Evolutionary conservation across 2,113 vertebrate genomes (phyloP).

Genomic region (Rynchops niger): DNA sequence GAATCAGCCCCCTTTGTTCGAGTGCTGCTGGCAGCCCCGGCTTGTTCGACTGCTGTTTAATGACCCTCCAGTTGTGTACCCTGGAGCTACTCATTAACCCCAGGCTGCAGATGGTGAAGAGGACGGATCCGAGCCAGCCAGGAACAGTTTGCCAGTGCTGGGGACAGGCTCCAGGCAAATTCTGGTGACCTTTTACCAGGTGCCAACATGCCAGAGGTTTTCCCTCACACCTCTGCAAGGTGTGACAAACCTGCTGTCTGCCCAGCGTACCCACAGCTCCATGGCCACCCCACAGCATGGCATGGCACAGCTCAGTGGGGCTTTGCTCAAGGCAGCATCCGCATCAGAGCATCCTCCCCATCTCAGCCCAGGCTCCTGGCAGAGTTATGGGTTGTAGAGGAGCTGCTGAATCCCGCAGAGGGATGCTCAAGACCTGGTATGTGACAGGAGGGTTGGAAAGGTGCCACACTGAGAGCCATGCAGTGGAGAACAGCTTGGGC

Average conservation of each 20-base stretch:
- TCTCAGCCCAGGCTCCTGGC: not conserved
- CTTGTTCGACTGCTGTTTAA: conserved; percentile 73
- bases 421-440: not conserved
- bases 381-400: accelerated
- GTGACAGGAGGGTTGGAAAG: not conserved
- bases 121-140: not conserved
- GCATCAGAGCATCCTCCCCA: not conserved
- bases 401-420: not conserved
- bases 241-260: not conserved
- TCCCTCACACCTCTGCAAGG: conserved; percentile 17
- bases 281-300: accelerated
- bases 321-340: not conserved
- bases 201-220: not conserved
- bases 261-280: not conserved
- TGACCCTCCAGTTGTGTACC: conserved; percentile 71
- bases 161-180: not conserved
- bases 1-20: conserved; percentile 67
- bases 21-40: conserved; percentile 37
- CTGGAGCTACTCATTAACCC: conserved; percentile 72
- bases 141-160: conserved; percentile 12
- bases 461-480: not conserved
- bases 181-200: conserved; percentile 43
- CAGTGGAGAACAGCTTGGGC: accelerated
- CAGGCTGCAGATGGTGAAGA: conserved; percentile 63
- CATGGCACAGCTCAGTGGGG: not conserved